Evolutionary conservation across 2,797 vertebrate species (phyloP).

Genomic region (Nannoperca obscura): DNA sequence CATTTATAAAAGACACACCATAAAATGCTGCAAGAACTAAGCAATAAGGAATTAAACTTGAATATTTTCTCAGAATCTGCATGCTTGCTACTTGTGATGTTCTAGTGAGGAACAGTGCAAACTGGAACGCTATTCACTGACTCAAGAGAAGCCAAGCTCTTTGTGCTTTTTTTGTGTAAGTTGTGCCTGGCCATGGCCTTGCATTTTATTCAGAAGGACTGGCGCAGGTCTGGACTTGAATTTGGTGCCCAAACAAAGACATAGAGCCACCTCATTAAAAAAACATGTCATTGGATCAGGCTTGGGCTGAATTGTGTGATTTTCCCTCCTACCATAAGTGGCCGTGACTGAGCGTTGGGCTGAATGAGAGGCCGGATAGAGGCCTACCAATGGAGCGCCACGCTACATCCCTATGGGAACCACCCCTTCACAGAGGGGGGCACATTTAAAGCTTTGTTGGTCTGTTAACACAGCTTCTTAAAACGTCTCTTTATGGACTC

Average conservation of each 20-base stretch:
- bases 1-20: neutral
- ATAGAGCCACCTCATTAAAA: slow-evolving; percentile 84
- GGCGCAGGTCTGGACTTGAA: slow-evolving; percentile 69
- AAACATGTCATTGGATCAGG: slow-evolving; percentile 86
- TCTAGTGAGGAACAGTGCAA: slow-evolving; percentile 24
- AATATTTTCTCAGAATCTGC: slow-evolving; percentile 27
- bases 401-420: slow-evolving; percentile 81
- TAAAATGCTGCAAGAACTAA: slow-evolving; percentile 17
- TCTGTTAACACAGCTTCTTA: slow-evolving; percentile 82
- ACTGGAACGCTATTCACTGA: slow-evolving; percentile 50
- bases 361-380: slow-evolving; percentile 80
- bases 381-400: slow-evolving; percentile 77
- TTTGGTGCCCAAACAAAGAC: slow-evolving; percentile 81
- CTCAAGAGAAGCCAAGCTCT: slow-evolving; percentile 56
- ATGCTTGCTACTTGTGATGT: slow-evolving; percentile 28
- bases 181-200: slow-evolving; percentile 53
- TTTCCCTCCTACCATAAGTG: slow-evolving; percentile 81
- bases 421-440: slow-evolving; percentile 75
- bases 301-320: slow-evolving; percentile 79
- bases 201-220: slow-evolving; percentile 73
- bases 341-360: slow-evolving; percentile 79
- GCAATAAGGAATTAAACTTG: slow-evolving; percentile 18
- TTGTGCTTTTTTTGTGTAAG: slow-evolving; percentile 50
- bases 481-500: slow-evolving; percentile 84
- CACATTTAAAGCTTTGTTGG: slow-evolving; percentile 83